Conservation (phyloP, 2,113 vertebrate species). For the Garra rufa region DNA sequence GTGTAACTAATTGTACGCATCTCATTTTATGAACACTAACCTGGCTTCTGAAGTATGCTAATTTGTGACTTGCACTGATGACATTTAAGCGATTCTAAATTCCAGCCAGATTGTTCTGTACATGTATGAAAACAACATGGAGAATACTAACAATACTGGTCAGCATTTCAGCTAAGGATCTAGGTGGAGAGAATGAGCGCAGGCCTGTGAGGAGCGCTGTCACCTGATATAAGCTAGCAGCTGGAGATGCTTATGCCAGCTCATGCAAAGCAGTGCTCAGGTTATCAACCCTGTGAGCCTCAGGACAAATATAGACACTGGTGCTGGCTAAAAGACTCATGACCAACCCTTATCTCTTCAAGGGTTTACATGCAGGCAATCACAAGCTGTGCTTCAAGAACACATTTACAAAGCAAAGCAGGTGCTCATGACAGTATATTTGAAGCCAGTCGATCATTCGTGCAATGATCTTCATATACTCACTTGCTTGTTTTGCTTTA, state of each 20-base stretch:
- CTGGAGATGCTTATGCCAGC: slow-evolving; percentile 78
- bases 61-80: background rate
- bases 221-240: slow-evolving; percentile 79
- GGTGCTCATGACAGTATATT: background rate
- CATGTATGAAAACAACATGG: slow-evolving; percentile 8
- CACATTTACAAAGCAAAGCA: slow-evolving; percentile 14
- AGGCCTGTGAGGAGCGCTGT: slow-evolving; percentile 30
- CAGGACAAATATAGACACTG: slow-evolving; percentile 58
- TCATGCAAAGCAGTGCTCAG: slow-evolving; percentile 67
- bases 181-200: background rate
- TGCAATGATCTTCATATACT: slow-evolving; percentile 71
- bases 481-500: slow-evolving; percentile 98
- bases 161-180: background rate
- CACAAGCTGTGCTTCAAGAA: slow-evolving; percentile 17
- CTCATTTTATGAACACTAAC: background rate
- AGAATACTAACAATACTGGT: background rate
- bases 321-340: slow-evolving; percentile 46
- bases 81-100: background rate
- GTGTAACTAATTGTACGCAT: background rate
- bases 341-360: slow-evolving; percentile 42
- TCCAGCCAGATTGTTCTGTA: background rate
- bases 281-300: slow-evolving; percentile 62
- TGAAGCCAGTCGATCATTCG: background rate
- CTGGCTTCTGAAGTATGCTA: background rate
- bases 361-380: slow-evolving; percentile 37